These are phyloP conservation scores for Ianthella basta DNA, from an alignment of 37 sponge, comb jelly and placozoan species.

Conservation along the genomic window DNA sequence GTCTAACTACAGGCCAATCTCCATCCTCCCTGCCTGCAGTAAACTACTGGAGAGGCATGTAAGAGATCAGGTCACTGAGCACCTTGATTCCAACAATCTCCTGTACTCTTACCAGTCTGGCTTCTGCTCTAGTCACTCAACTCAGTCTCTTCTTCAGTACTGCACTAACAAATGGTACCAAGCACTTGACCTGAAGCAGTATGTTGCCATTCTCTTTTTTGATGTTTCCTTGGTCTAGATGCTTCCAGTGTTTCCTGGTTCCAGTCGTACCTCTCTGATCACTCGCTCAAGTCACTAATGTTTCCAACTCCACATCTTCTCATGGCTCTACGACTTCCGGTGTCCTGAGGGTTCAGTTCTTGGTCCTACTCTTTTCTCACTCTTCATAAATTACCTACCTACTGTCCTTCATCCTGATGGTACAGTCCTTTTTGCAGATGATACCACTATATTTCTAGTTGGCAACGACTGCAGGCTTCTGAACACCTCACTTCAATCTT, in stretches of 20 bases:
- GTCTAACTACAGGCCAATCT: slow-evolving; percentile 13
- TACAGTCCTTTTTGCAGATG: slow-evolving; percentile 24
- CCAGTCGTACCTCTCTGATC: neutral
- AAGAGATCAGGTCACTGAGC: slow-evolving; percentile 8
- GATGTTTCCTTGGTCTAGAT: slow-evolving; percentile 18
- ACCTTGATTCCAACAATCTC: neutral
- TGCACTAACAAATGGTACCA: slow-evolving; percentile 6
- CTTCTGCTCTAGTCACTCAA: slow-evolving; percentile 14
- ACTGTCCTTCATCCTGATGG: neutral
- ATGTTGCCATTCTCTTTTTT: neutral
- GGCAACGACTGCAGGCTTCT: neutral
- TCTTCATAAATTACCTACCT: slow-evolving; percentile 5
- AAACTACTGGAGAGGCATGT: neutral
- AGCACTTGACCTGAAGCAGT: slow-evolving; percentile 5
- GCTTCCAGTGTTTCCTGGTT: neutral
- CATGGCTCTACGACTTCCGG: slow-evolving; percentile 14
- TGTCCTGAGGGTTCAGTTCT: slow-evolving; percentile 21
- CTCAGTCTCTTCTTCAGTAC: neutral
- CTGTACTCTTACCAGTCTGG: neutral
- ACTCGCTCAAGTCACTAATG: neutral
- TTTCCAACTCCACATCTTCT: neutral
- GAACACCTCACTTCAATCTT: neutral
- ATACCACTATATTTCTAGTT: neutral
- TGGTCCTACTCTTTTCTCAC: slow-evolving; percentile 5
- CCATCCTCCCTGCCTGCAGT: neutral